Evolutionary conservation across 2,113 vertebrate species (phyloP).

Genomic region (Callaeas wilsoni): DNA sequence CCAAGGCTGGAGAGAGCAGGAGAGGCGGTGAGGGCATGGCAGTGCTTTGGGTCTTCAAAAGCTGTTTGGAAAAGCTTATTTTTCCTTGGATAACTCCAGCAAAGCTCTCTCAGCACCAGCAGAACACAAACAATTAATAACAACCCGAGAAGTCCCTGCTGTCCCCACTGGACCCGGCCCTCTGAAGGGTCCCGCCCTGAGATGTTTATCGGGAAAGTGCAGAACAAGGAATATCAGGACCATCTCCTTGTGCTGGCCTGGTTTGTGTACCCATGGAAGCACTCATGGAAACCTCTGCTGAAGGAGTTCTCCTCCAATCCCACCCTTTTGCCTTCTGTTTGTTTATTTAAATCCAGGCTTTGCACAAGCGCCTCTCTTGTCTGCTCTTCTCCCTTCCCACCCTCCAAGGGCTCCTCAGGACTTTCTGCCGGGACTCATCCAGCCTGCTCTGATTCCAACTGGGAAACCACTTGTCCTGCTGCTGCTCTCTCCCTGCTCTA

Average conservation of each 20-base stretch:
- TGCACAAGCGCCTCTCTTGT: neutral
- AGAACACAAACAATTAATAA: neutral
- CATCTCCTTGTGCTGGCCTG: neutral
- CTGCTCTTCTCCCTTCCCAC: neutral
- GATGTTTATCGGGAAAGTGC: neutral
- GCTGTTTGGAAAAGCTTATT: neutral
- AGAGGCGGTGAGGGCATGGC: neutral
- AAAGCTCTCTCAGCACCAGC: neutral
- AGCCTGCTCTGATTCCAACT: neutral
- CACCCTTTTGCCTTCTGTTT: neutral
- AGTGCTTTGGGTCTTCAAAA: neutral
- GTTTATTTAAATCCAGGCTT: neutral
- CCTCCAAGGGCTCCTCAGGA: neutral
- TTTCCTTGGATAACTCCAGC: neutral
- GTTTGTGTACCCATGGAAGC: neutral
- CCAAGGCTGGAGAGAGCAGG: neutral
- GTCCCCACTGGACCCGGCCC: neutral
- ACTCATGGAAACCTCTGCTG: neutral
- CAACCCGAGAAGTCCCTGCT: accelerated
- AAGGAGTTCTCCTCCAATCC: neutral
- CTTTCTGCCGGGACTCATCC: neutral
- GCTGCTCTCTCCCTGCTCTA: neutral
- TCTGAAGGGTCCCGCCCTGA: neutral
- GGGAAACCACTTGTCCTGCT: neutral
- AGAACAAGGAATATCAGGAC: neutral